Evolutionary conservation across 2,113 vertebrate genomes (phyloP), one percentile per base, ranked within the genome.

Genomic region (Gadus macrocephalus): DNA sequence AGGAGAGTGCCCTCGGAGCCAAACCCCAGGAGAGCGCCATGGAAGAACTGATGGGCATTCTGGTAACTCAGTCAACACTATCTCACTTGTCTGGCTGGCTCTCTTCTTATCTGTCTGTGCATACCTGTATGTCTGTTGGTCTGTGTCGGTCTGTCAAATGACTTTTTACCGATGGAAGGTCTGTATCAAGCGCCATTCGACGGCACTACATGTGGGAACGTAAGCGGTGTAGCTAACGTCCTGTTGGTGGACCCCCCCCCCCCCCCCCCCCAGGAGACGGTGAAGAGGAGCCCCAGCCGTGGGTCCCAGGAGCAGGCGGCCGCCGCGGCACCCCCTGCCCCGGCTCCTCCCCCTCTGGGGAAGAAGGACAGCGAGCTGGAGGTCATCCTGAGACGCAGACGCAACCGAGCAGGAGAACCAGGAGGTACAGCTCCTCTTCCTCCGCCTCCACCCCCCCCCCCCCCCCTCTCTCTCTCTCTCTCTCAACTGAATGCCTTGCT

Each of bases 331-430:
- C 92, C 8, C 91, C 91, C 73, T 91, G 93, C 31, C 69, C 81
- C 0, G 69, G n/a, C 59, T 22, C 67, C 5, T 87, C 86, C 81
- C 1, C 84, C 69, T 0, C 53, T 78, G 0, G 77, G 72, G 25
- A 93, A 92, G 85, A 92, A 91, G 77, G 91, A 93, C 88, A 92
- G 86, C 38, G 92, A 93, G 85, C 87, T 93, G 86, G 92, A 93
- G 68, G 89, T 92, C 22, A 93, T 93, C 80, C 86, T 93, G 56
- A 88, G 91, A 71, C 90, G 92, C 63, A 70, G 92, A 27, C 90
- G 92, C 67, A 93, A 93, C 78, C 91, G 90, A 70, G 90, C 92
- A 2, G 92, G 91, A 56, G 91, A 91, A 63, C 75, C 89, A 0
- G 78, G 77, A 1, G 74, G 83, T 0, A 85, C 70, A 89, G 91